A percentile compares a stretch with the other conserved stretches of the same genome.
Evolutionary conservation across 2,797 vertebrate species (phyloP).

Genomic region (Perodicticus potto): DNA sequence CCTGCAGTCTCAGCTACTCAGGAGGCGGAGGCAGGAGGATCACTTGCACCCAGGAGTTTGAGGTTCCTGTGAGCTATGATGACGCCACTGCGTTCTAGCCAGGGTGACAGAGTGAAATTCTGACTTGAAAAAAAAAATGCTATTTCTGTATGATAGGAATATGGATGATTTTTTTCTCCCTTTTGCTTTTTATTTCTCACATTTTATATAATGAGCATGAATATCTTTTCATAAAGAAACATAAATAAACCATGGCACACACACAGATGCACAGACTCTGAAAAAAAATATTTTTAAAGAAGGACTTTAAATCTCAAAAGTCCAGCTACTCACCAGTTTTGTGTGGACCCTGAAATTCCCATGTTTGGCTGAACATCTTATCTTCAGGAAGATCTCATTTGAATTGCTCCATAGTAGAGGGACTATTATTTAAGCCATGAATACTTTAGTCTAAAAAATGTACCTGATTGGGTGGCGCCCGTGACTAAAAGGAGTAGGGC

Average conservation of each 20-base stretch:
- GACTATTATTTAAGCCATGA: neutral
- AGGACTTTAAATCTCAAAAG: slow-evolving; percentile 31
- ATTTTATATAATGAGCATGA: slow-evolving; percentile 33
- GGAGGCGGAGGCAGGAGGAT: no score
- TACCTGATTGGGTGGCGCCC: neutral
- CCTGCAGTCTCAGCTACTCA: no score
- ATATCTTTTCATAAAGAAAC: slow-evolving; percentile 42
- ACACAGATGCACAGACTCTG: neutral
- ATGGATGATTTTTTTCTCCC: neutral
- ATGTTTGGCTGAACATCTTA: slow-evolving; percentile 29
- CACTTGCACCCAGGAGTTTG: no score
- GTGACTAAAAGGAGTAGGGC: no score
- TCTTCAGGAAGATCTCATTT: slow-evolving; percentile 34
- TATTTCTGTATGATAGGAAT: neutral
- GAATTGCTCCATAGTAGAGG: neutral
- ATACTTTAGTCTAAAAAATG: neutral
- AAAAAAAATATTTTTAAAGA: slow-evolving; percentile 53
- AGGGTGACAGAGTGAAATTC: no score
- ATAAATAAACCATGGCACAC: slow-evolving; percentile 31
- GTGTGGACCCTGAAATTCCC: slow-evolving; percentile 8
- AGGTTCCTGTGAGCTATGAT: no score
- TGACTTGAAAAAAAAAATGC: neutral
- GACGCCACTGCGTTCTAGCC: no score
- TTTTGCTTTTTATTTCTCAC: slow-evolving; percentile 48
- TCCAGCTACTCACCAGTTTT: neutral